A percentile compares a stretch with the other conserved stretches of the same genome.
These are phyloP conservation scores for Muraenolepis orangiensis DNA, from an alignment of 2,797 vertebrate species.

Conservation along the genomic window DNA sequence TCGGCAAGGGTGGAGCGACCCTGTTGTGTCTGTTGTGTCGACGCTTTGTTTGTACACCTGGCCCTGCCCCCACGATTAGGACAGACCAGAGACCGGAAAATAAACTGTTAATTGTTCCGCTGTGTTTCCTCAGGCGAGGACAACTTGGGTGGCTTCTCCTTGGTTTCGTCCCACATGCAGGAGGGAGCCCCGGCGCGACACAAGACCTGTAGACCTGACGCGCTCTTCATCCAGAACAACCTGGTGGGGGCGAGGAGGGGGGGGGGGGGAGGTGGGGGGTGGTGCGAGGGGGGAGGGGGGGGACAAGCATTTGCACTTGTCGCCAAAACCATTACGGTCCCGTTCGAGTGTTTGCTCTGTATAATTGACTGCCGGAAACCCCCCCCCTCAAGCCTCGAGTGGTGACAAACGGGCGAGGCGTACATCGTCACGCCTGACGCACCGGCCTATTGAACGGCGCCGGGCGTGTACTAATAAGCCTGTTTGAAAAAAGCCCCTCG, in stretches of 20 bases:
- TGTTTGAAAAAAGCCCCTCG: constrained; percentile 26
- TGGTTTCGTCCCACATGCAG: no score
- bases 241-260: no score
- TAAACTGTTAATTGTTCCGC: no score
- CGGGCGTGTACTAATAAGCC: constrained; percentile 49
- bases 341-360: constrained; percentile 16
- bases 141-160: no score
- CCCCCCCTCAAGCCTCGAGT: no score
- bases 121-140: background rate
- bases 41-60: no score
- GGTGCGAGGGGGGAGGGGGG: background rate
- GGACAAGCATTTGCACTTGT: background rate
- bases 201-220: no score
- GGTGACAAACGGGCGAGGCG: constrained; percentile 16
- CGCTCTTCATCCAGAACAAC: constrained; percentile 31
- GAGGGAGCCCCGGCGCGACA: constrained; percentile 29
- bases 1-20: no score
- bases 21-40: no score
- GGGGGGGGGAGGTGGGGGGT: background rate
- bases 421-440: constrained; percentile 28
- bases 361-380: constrained; percentile 54
- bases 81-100: no score
- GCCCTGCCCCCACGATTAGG: no score
- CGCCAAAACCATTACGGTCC: constrained; percentile 31
- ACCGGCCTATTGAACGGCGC: constrained; percentile 12